Percentiles rank a stretch among this genome's conserved stretches.
Evolutionary conservation across 2,888 invertebrate species (phyloP).

Genomic region (Xanthorhoe spadicearia): DNA sequence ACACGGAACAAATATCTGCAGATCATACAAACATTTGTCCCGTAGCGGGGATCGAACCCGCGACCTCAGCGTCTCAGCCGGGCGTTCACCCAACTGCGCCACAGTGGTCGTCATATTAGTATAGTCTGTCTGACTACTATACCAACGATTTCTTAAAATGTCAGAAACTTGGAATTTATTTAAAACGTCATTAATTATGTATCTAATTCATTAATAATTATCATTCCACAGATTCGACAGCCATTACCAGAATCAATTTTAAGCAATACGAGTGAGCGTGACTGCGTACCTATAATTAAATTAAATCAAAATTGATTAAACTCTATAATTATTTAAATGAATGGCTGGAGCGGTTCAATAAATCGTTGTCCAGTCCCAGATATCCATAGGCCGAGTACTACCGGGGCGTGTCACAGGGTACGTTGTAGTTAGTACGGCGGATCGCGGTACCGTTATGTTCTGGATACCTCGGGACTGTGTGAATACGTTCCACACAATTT

Average conservation of each 20-base stretch:
- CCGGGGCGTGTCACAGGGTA: slow-evolving; percentile 1
- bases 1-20: too few relatives aligned
- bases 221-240: not conserved
- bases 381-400: slow-evolving; percentile 6
- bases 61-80: too few relatives aligned
- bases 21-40: too few relatives aligned
- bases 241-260: slow-evolving; percentile 1
- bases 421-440: not conserved
- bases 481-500: not conserved
- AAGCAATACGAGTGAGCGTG: slow-evolving; percentile 12
- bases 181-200: not conserved
- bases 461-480: not conserved
- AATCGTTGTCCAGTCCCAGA: slow-evolving; percentile 10
- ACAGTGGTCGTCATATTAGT: too few relatives aligned
- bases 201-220: not conserved
- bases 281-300: slow-evolving; percentile 26
- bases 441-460: slow-evolving; percentile 3
- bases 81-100: too few relatives aligned
- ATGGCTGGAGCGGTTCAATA: slow-evolving; percentile 13
- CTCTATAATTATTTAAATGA: slow-evolving; percentile 25
- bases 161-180: not conserved
- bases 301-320: slow-evolving; percentile 30
- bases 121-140: too few relatives aligned
- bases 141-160: not conserved
- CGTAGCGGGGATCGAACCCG: too few relatives aligned